phyloP scores from a whole-genome alignment of 1,140 invertebrate genomes.

The Cryptotermes secundus region DNA sequence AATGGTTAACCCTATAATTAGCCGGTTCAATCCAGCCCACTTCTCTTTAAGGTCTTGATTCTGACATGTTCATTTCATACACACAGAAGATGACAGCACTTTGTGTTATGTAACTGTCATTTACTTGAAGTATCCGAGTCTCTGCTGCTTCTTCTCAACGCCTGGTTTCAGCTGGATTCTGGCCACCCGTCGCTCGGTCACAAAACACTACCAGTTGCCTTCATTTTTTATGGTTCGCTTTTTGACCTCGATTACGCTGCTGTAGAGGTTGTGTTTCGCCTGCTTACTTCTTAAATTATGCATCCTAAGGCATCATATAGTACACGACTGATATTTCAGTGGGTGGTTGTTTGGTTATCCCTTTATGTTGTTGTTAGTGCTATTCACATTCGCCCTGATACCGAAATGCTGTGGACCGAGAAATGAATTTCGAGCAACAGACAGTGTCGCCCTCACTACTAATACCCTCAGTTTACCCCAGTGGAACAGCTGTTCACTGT shows the following conservation, averaged over 20 bases:
- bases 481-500: neutral
- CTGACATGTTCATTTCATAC: no score
- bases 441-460: neutral
- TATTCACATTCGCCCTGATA: neutral
- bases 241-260: neutral
- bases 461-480: neutral
- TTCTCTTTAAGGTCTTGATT: no score
- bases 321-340: no score
- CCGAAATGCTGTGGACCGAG: neutral
- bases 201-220: neutral
- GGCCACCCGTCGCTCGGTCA: no score
- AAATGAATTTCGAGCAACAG: neutral
- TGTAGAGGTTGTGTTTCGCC: neutral
- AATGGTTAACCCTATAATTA: no score
- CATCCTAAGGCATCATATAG: no score
- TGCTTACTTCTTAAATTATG: neutral
- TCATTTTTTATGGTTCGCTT: neutral
- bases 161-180: no score
- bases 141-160: no score
- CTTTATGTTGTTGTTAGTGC: neutral
- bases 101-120: no score
- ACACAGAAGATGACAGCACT: no score
- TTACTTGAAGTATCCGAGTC: no score
- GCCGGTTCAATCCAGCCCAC: no score
- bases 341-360: neutral